phyloP scores from a whole-genome alignment of 2,888 invertebrate genomes.

The Andrena trimmerana region DNA sequence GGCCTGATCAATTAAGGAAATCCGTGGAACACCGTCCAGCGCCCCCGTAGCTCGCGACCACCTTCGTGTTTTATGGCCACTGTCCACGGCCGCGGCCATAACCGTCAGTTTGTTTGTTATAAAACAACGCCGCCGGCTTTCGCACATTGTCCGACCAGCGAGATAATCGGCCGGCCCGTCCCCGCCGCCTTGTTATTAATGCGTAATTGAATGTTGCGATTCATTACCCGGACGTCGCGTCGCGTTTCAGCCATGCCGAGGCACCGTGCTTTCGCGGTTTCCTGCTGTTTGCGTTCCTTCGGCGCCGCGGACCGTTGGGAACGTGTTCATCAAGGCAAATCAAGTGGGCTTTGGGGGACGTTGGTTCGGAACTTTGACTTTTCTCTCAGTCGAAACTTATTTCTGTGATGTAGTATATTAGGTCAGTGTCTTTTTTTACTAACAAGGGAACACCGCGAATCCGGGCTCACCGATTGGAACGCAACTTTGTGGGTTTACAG shows the following conservation, averaged over 20 bases:
- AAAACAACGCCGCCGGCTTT: slow-evolving; percentile 63
- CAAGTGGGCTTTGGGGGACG: no score
- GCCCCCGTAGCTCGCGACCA: slow-evolving; percentile 8
- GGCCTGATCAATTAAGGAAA: slow-evolving; percentile 54
- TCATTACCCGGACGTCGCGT: slow-evolving; percentile 76
- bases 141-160: slow-evolving; percentile 67
- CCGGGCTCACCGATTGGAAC: no score
- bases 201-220: slow-evolving; percentile 79
- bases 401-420: no score
- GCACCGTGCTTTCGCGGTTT: slow-evolving; percentile 10
- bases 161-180: slow-evolving; percentile 75
- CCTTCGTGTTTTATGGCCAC: slow-evolving; percentile 58
- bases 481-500: no score
- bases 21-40: slow-evolving; percentile 1
- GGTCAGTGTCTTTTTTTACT: no score
- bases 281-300: slow-evolving; percentile 6
- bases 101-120: slow-evolving; percentile 64
- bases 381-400: no score
- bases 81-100: slow-evolving; percentile 55
- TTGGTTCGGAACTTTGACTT: no score
- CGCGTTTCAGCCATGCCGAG: slow-evolving; percentile 61
- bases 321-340: background rate
- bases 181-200: slow-evolving; percentile 78
- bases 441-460: no score
- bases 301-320: background rate